Base-by-base conservation (phyloP, 1,140 invertebrate species). In the Chymomyza costata region DNA sequence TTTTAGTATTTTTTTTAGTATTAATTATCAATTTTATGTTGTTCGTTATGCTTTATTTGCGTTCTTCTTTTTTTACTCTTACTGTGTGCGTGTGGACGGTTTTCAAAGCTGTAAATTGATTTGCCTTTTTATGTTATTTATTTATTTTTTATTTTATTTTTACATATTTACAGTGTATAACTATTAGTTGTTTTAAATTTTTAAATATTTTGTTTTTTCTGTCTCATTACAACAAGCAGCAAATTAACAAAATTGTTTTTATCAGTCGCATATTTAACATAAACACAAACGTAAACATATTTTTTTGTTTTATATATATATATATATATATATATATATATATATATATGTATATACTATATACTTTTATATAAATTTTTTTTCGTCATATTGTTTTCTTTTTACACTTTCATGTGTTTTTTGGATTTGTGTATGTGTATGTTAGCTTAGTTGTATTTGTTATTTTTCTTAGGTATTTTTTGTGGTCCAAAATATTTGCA, bases 101-200 rank as follows among this genome's bases (percentile, higher is more conserved):
- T 73, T 84, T 84, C 81, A 84, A 84, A 84, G 82, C 82, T 84
- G 78, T 84, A 83, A 81, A 78, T 83, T 80, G 74, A 82, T 69
- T 70, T 56, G 30, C 19, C 18, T 45, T 39, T 43, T 41, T 44
- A 39, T 55, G 53, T 49, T 38, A 35, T 21, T 34, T 47, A 37
- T 21, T 63, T 44, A 19, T 18, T 35, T 16, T 59, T 57, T 34
- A 55, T 50, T 63, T 56, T 56, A 38, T 78, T 65, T 71, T 65
- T 83, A 83, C 69, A 83, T 74, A 83, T 82, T 71, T 82, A 82
- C 78, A 82, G 50, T 54, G 53, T 82, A 82, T 60, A 82, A 78
- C 66, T 71, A 54, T 66, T 64, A 45, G 67, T 47, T 8, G 35
- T 51, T 46, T 16, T 53, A 50, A 30, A 25, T 55, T 39, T 17